phyloP scores from a whole-genome alignment of 23 tunicate genomes.

The Phallusia fumigata region DNA sequence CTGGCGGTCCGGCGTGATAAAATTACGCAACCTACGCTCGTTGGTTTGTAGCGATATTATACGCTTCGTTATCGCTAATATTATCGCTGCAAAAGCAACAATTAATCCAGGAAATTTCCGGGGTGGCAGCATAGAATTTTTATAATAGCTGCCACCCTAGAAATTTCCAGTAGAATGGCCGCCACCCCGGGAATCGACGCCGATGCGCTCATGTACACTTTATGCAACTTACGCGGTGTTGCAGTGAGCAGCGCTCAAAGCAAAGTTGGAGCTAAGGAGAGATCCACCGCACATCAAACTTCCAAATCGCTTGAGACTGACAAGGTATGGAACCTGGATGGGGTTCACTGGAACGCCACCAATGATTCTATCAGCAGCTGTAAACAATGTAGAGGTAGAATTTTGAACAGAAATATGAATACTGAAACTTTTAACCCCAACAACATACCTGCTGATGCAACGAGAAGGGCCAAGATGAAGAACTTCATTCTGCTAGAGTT shows the following conservation, averaged over 20 bases:
- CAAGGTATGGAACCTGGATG: conserved; percentile 44
- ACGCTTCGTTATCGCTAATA: too few relatives aligned
- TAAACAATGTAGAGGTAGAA: neutral
- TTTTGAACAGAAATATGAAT: neutral
- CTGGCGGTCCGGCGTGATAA: too few relatives aligned
- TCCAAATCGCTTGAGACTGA: conserved; percentile 58
- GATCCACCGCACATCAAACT: conserved; percentile 77
- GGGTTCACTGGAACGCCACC: conserved; percentile 40
- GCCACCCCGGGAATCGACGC: too few relatives aligned
- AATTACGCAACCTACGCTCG: too few relatives aligned
- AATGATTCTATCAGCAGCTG: conserved; percentile 64
- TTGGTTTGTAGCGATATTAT: too few relatives aligned
- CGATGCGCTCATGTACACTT: too few relatives aligned
- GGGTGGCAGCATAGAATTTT: too few relatives aligned
- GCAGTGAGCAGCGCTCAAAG: conserved; percentile 80
- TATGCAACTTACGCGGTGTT: neutral
- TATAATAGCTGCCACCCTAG: too few relatives aligned
- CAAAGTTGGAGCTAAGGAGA: conserved; percentile 47
- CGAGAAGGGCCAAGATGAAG: conserved; percentile 52
- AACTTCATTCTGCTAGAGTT: conserved; percentile 43
- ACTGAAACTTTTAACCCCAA: neutral
- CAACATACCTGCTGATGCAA: conserved; percentile 30
- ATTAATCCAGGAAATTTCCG: too few relatives aligned
- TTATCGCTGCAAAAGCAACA: too few relatives aligned
- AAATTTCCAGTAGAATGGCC: too few relatives aligned